These are phyloP conservation scores for Glaucidium brasilianum DNA, from an alignment of 2,113 vertebrate species.

Conservation along the genomic window DNA sequence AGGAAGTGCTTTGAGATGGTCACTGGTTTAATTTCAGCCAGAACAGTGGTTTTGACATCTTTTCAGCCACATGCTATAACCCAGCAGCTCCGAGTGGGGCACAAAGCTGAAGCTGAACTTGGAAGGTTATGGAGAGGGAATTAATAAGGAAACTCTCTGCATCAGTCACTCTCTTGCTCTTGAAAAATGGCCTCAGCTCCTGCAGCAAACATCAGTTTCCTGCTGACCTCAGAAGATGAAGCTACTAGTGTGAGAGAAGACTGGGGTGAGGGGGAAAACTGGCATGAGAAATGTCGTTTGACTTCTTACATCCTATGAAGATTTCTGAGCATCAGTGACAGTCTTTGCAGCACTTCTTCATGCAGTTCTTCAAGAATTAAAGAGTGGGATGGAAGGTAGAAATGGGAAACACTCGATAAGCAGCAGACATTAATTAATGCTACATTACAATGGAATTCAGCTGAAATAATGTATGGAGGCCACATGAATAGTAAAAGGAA, in stretches of 20 bases:
- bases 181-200: not conserved
- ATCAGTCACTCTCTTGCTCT: not conserved
- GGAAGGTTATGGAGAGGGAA: not conserved
- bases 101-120: not conserved
- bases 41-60: rapidly evolving
- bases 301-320: not conserved
- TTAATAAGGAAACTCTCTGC: not conserved
- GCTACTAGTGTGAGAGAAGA: not conserved
- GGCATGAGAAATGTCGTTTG: not conserved
- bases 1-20: not conserved
- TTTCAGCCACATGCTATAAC: rapidly evolving
- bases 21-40: not conserved
- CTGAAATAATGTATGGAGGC: slow-evolving; percentile 53
- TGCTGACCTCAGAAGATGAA: not conserved
- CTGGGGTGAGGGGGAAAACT: not conserved
- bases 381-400: not conserved
- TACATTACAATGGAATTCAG: not conserved
- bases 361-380: not conserved
- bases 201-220: not conserved
- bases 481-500: slow-evolving; percentile 23
- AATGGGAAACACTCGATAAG: not conserved
- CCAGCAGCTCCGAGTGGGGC: rapidly evolving
- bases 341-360: not conserved
- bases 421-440: slow-evolving; percentile 60
- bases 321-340: not conserved